Evolutionary conservation across 1,140 invertebrate genomes (phyloP), one percentile per base, ranked within the genome.

Genomic region (Drosophila parvula): DNA sequence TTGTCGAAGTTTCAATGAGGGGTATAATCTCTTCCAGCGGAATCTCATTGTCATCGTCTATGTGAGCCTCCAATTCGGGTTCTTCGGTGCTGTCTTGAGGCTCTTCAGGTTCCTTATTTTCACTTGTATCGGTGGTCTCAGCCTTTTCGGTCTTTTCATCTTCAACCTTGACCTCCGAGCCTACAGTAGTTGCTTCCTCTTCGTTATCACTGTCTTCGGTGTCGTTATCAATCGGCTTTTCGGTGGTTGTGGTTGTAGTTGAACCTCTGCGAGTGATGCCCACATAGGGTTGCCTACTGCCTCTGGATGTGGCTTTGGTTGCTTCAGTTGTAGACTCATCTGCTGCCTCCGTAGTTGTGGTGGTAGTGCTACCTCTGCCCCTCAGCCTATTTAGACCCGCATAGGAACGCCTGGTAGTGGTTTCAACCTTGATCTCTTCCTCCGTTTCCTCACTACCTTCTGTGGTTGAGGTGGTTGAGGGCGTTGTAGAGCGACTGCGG

Each of bases 1-100:
- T 38, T 1, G 43, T 22, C 1, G 56, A 34, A 2, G 36, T 1
- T 47, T 62, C 69, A 0, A 60, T 44, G 2, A 16, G 27, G 14
- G 41, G n/a, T 36, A 32, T n/a, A 1, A 43, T 48, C 18, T 61
- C 70, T 55, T 74, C 38, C 14, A 41, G 27, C 0, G 28, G 32
- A 34, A 74, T 74, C 5, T 74, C 69, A 48, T 74, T 74, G 27
- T 74, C 69, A 41, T 74, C 57, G 22, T 55, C 58, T 22, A 61
- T 63, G 7, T 64, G 30, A 22, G 70, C 71, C 16, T 63, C 59
- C 10, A 75, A 11, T 27, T 57, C 70, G 12, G 44, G 38, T 5
- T 74, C 70, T 14, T 74, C 70, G 10, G 56, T 57, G 14, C 18
- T 58, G 12, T 47, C 34, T 32, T 58, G 36, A 10, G 27, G 2